These are phyloP conservation scores for Sminthurides bifidus DNA, from an alignment of 1,140 invertebrate species.

Conservation along the genomic window DNA sequence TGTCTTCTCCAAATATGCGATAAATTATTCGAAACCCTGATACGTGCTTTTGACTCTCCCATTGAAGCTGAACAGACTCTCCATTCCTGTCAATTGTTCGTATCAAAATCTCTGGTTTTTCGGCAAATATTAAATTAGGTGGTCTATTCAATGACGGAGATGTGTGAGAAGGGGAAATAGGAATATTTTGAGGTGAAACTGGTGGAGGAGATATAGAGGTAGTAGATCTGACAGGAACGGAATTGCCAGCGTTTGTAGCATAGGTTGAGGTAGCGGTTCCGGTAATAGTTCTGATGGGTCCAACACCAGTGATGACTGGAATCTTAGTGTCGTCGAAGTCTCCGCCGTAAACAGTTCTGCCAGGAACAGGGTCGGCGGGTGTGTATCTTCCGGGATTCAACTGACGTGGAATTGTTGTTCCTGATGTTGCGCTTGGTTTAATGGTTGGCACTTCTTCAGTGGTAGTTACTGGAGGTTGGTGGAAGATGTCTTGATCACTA, in stretches of 20 bases:
- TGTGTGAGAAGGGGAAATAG: constrained; percentile 3
- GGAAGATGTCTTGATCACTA: background rate
- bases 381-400: background rate
- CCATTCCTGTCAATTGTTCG: constrained; percentile 73
- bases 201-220: constrained; percentile 1
- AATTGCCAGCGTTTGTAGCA: constrained; percentile 8
- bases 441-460: background rate
- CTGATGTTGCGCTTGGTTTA: background rate
- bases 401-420: constrained; percentile 2
- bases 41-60: constrained; percentile 43
- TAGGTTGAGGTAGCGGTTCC: background rate
- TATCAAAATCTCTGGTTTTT: constrained; percentile 53
- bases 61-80: constrained; percentile 77
- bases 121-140: constrained; percentile 26
- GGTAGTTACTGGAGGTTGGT: background rate
- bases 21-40: constrained; percentile 78
- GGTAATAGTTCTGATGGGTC: constrained; percentile 14
- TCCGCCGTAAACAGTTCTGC: constrained; percentile 10
- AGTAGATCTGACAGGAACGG: constrained; percentile 13
- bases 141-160: background rate
- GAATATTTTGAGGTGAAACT: constrained; percentile 5
- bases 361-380: constrained; percentile 1
- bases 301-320: constrained; percentile 29
- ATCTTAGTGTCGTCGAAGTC: constrained; percentile 30
- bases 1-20: constrained; percentile 74